Evolutionary conservation across 2,888 invertebrate genomes (phyloP).

Genomic region (Drosophila yooni): DNA sequence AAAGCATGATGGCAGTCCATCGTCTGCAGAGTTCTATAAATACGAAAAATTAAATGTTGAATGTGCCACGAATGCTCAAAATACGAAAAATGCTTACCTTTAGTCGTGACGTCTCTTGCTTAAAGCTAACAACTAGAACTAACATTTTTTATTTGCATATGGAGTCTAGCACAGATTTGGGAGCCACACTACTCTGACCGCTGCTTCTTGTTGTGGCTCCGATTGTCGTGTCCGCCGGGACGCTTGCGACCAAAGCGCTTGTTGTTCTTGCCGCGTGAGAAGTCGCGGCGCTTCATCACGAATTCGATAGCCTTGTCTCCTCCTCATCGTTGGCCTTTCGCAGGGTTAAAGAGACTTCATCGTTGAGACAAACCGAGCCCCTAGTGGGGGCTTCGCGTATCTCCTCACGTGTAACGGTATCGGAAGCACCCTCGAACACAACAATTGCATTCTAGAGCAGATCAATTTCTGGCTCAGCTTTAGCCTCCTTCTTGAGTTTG

Average conservation of each 20-base stretch:
- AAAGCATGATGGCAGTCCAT: conserved; percentile 83
- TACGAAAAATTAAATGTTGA: background rate
- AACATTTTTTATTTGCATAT: conserved; percentile 36
- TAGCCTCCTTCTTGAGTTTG: conserved; percentile 82
- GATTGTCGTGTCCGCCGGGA: conserved; percentile 73
- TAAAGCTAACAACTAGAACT: conserved; percentile 71
- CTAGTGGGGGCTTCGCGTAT: conserved; percentile 89
- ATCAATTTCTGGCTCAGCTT: conserved; percentile 80
- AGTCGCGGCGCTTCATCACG: conserved; percentile 87
- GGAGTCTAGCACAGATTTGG: background rate
- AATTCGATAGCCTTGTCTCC: conserved; percentile 88
- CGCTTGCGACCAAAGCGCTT: conserved; percentile 81
- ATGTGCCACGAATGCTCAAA: no score
- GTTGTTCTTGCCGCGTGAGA: conserved; percentile 72
- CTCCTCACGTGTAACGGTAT: conserved; percentile 89
- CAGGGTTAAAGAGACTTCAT: conserved; percentile 86
- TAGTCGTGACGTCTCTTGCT: conserved; percentile 83
- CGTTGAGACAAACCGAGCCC: conserved; percentile 89
- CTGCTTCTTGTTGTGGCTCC: conserved; percentile 70
- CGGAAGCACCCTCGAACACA: conserved; percentile 88
- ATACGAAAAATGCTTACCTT: conserved; percentile 63
- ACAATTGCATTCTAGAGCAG: conserved; percentile 91
- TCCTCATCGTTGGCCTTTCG: conserved; percentile 89
- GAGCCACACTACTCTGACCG: conserved; percentile 56
- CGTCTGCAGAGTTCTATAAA: conserved; percentile 76